Evolutionary conservation across 2,888 invertebrate genomes (phyloP).

Genomic region (Platerodrilus igneus): DNA sequence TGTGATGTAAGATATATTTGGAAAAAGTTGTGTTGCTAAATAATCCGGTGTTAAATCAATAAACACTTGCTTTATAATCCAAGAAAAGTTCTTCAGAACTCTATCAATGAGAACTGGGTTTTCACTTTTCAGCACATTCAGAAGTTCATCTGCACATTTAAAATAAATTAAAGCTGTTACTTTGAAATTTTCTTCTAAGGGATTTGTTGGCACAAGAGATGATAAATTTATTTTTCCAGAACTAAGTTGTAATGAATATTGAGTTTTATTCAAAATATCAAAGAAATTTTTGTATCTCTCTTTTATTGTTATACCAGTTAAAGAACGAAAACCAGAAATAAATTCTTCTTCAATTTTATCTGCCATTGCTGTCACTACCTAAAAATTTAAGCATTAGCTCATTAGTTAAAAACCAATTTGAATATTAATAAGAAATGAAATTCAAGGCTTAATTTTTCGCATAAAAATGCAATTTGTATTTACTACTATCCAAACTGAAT

Average conservation of each 20-base stretch:
- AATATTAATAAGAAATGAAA: too few relatives aligned
- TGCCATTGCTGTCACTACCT: too few relatives aligned
- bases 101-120: slow-evolving; percentile 15
- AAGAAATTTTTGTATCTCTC: slow-evolving; percentile 16
- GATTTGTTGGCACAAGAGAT: slow-evolving; percentile 11
- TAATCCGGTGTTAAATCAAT: slow-evolving; percentile 10
- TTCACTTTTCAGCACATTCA: slow-evolving; percentile 15
- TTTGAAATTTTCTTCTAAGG: slow-evolving; percentile 20
- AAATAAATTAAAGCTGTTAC: slow-evolving; percentile 16
- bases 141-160: slow-evolving; percentile 9
- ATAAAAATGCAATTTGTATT: too few relatives aligned
- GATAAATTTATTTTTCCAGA: slow-evolving; percentile 10
- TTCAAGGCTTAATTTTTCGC: too few relatives aligned
- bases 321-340: slow-evolving; percentile 5
- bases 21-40: slow-evolving; percentile 16
- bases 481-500: too few relatives aligned
- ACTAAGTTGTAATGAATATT: slow-evolving; percentile 1
- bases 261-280: slow-evolving; percentile 9
- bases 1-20: slow-evolving; percentile 18
- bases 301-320: slow-evolving; percentile 8
- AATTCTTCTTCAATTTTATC: too few relatives aligned
- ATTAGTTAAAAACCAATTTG: too few relatives aligned
- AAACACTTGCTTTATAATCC: slow-evolving; percentile 22
- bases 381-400: too few relatives aligned
- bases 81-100: slow-evolving; percentile 14